These are phyloP conservation scores for Cynopterus brachyotis DNA, from an alignment of 2,113 vertebrate species.

Conservation along the genomic window DNA sequence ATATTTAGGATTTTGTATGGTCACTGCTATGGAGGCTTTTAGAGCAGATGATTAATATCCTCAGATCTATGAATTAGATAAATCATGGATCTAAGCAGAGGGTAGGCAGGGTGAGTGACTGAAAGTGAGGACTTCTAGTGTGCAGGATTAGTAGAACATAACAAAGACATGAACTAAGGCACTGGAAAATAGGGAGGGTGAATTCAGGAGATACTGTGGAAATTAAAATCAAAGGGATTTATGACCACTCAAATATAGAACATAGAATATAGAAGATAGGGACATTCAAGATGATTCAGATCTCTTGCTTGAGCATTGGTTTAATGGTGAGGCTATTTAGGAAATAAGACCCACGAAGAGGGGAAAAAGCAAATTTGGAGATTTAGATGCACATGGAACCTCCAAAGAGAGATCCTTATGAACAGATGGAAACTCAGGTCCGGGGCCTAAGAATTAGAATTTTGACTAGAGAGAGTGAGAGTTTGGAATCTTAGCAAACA, in stretches of 20 bases:
- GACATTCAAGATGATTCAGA: not conserved
- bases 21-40: not conserved
- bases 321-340: not conserved
- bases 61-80: not conserved
- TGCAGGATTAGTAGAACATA: not conserved
- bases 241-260: not conserved
- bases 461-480: not conserved
- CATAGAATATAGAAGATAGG: not conserved
- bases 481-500: not conserved
- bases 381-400: not conserved
- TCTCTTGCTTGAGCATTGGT: not conserved
- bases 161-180: not conserved
- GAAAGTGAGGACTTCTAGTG: not conserved
- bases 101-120: not conserved
- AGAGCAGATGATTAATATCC: not conserved
- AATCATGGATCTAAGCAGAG: not conserved
- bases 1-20: not conserved
- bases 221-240: not conserved
- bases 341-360: not conserved
- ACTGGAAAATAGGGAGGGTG: not conserved
- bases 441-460: not conserved
- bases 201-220: not conserved
- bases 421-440: not conserved
- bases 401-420: not conserved
- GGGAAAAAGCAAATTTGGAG: not conserved